phyloP scores from a whole-genome alignment of 2,113 vertebrate genomes.

The Glaucomys volans region DNA sequence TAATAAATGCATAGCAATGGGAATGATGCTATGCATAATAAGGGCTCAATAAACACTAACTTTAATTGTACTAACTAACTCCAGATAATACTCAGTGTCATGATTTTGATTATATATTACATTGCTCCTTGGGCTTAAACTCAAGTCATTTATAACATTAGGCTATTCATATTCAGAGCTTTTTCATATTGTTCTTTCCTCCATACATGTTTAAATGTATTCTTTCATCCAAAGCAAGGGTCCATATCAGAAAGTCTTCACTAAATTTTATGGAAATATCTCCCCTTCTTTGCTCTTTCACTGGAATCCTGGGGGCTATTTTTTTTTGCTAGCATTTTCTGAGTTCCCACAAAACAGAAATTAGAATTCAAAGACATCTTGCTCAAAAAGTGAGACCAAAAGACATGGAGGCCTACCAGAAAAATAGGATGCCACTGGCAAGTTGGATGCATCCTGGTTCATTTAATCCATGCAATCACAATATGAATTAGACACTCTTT shows the following conservation, averaged over 20 bases:
- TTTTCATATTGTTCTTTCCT: slow-evolving; percentile 18
- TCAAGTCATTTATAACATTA: background rate
- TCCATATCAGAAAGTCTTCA: background rate
- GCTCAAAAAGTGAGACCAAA: background rate
- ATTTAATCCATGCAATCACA: background rate
- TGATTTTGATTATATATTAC: background rate
- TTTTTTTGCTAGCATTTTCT: background rate
- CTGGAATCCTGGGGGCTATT: background rate
- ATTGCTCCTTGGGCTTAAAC: background rate
- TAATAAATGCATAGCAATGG: background rate
- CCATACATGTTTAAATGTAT: background rate
- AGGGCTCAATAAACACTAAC: background rate
- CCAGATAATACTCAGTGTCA: background rate
- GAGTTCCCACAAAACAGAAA: background rate
- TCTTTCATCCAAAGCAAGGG: background rate
- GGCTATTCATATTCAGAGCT: background rate
- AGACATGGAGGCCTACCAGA: background rate
- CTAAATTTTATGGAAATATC: background rate
- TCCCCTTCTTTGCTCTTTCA: background rate
- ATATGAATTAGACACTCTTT: background rate
- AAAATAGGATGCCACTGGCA: background rate
- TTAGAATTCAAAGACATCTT: background rate
- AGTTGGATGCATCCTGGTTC: background rate
- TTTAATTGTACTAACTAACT: background rate
- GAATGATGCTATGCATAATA: background rate